A percentile compares a stretch with the other conserved stretches of the same genome.
Evolutionary conservation across 2,797 vertebrate species (phyloP).

Genomic region (Phoeniculus purpureus): DNA sequence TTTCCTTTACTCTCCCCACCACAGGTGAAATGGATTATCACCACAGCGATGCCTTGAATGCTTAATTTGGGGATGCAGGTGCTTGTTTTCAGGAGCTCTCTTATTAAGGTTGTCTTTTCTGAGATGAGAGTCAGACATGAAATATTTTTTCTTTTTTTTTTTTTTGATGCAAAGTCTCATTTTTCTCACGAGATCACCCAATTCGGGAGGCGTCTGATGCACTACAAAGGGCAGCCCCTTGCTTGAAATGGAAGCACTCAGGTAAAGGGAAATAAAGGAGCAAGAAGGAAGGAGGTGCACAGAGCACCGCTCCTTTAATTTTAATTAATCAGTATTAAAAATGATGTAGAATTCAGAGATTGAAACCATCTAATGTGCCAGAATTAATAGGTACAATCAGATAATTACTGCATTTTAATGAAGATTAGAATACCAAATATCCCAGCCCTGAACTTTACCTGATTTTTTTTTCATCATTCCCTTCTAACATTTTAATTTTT

Average conservation of each 20-base stretch:
- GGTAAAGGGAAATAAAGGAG: conserved; percentile 1
- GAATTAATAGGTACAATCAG: conserved; percentile 56
- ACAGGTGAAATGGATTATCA: background rate
- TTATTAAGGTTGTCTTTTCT: conserved; percentile 49
- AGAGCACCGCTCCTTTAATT: background rate
- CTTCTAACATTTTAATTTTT: background rate
- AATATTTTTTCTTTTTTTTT: conserved; percentile 30
- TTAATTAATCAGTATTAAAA: conserved; percentile 42
- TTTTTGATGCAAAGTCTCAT: conserved; percentile 23
- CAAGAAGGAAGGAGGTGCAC: background rate
- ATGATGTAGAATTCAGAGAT: background rate
- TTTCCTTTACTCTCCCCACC: background rate
- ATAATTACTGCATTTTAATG: conserved; percentile 33
- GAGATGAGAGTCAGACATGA: conserved; percentile 63
- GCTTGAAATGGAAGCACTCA: conserved; percentile 22
- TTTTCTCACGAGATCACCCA: conserved; percentile 50
- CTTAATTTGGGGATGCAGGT: conserved; percentile 67
- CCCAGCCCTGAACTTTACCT: conserved; percentile 14
- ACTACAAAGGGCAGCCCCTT: conserved; percentile 1
- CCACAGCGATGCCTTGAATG: background rate
- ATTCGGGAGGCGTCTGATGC: conserved; percentile 27
- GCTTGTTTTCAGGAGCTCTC: conserved; percentile 54
- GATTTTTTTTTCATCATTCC: background rate
- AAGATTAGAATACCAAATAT: conserved; percentile 33
- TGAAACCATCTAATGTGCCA: conserved; percentile 6